phyloP scores from a whole-genome alignment of 2,888 invertebrate genomes.

The Dasypogon diadema region DNA sequence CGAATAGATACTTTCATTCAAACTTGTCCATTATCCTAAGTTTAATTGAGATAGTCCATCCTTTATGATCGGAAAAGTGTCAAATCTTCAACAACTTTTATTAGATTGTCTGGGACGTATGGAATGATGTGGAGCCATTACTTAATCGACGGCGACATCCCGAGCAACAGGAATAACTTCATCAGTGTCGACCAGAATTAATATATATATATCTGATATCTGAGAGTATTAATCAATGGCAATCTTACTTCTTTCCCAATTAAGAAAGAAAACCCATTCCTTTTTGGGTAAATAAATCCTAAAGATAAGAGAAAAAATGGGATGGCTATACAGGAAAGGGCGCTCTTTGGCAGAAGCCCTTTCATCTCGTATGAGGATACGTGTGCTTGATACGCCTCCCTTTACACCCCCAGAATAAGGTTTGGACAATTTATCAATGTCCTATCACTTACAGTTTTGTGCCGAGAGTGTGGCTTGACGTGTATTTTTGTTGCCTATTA shows the following conservation, averaged over 20 bases:
- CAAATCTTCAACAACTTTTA: neutral
- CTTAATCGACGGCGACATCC: slow-evolving; percentile 14
- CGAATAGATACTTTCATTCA: too few species aligned
- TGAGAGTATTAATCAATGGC: slow-evolving; percentile 1
- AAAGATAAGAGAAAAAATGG: slow-evolving; percentile 3
- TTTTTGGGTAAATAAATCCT: slow-evolving; percentile 33
- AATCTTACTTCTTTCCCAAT: slow-evolving; percentile 19
- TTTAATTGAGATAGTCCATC: slow-evolving; percentile 21
- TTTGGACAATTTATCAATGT: slow-evolving; percentile 33
- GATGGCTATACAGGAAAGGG: neutral
- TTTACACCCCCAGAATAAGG: neutral
- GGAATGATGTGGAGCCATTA: slow-evolving; percentile 9
- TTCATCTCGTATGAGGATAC: slow-evolving; percentile 8
- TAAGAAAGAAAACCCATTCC: slow-evolving; percentile 15
- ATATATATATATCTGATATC: neutral
- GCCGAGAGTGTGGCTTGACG: neutral
- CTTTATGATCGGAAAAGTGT: slow-evolving; percentile 1
- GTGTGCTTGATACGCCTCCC: neutral
- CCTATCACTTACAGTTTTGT: slow-evolving; percentile 20
- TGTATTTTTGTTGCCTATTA: neutral
- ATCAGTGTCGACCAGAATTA: neutral
- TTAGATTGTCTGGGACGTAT: neutral
- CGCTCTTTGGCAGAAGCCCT: neutral
- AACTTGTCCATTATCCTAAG: slow-evolving; percentile 7
- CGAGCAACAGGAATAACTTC: slow-evolving; percentile 26